phyloP scores from a whole-genome alignment of 2,113 vertebrate genomes.

The Eublepharis macularius region DNA sequence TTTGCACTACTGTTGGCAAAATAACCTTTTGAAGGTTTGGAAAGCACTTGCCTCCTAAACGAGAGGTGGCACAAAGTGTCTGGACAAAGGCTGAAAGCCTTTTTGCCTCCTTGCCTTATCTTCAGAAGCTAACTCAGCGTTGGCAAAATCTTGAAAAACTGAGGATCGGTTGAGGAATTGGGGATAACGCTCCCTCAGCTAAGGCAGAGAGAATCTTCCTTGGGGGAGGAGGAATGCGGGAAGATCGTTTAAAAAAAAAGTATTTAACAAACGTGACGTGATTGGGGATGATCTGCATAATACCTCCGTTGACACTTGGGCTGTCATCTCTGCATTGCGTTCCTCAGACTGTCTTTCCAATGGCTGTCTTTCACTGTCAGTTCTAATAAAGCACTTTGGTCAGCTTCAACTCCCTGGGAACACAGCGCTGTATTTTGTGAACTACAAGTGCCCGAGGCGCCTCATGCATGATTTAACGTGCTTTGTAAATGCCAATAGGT shows the following conservation, averaged over 20 bases:
- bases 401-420: conserved; percentile 80
- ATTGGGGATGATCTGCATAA: conserved; percentile 77
- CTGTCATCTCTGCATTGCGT: conserved; percentile 73
- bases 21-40: conserved; percentile 57
- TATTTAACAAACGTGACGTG: conserved; percentile 76
- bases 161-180: conserved; percentile 74
- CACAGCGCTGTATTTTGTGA: conserved; percentile 78
- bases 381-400: conserved; percentile 86
- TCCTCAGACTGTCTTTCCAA: conserved; percentile 72
- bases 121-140: conserved; percentile 56
- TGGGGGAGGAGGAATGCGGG: conserved; percentile 49
- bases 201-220: conserved; percentile 67
- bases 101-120: conserved; percentile 66
- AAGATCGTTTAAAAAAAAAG: conserved; percentile 64
- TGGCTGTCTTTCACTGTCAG: conserved; percentile 83
- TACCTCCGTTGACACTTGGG: conserved; percentile 76
- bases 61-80: conserved; percentile 40
- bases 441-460: conserved; percentile 83
- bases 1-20: conserved; percentile 58
- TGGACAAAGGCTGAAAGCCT: conserved; percentile 68
- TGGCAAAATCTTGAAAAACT: conserved; percentile 68
- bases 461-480: conserved; percentile 92
- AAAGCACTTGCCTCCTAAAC: conserved; percentile 50
- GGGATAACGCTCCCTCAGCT: conserved; percentile 63
- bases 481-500: conserved; percentile 91